A percentile compares a stretch with the other conserved stretches of the same genome.
Evolutionary conservation across 2,113 vertebrate species (phyloP).

Genomic region (Copsychus sechellarum): DNA sequence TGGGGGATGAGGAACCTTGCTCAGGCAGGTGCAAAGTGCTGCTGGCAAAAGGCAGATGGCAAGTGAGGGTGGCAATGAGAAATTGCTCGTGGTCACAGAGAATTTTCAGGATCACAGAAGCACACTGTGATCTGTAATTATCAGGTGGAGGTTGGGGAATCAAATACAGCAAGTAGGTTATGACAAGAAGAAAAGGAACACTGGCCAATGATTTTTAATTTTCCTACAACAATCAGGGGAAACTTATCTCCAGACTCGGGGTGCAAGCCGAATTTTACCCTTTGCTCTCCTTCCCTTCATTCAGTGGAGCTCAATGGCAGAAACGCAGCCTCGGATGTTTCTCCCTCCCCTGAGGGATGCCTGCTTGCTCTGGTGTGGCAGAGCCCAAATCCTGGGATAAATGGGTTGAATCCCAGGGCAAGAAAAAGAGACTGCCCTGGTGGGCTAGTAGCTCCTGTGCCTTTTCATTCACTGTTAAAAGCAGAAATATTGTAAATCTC

Average conservation of each 20-base stretch:
- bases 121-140: not conserved
- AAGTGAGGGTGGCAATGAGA: not conserved
- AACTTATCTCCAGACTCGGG: not conserved
- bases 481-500: not conserved
- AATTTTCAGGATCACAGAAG: not conserved
- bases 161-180: not conserved
- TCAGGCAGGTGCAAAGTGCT: not conserved
- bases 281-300: not conserved
- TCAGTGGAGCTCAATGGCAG: not conserved
- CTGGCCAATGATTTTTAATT: not conserved
- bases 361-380: not conserved
- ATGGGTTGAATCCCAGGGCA: not conserved
- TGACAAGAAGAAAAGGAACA: not conserved
- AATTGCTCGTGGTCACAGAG: not conserved
- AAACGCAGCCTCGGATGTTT: not conserved
- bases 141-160: not conserved
- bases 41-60: not conserved
- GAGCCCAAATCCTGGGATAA: not conserved
- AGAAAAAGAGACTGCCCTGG: not conserved
- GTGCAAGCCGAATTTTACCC: constrained; percentile 5
- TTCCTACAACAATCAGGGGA: constrained; percentile 16
- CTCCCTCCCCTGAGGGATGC: not conserved
- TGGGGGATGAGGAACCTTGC: not conserved
- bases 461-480: not conserved
- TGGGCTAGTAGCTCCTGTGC: not conserved